Percentiles rank a stretch among this genome's conserved stretches.
These are phyloP conservation scores for Tolypeutes matacus DNA, from an alignment of 2,797 vertebrate genomes.

Conservation along the genomic window DNA sequence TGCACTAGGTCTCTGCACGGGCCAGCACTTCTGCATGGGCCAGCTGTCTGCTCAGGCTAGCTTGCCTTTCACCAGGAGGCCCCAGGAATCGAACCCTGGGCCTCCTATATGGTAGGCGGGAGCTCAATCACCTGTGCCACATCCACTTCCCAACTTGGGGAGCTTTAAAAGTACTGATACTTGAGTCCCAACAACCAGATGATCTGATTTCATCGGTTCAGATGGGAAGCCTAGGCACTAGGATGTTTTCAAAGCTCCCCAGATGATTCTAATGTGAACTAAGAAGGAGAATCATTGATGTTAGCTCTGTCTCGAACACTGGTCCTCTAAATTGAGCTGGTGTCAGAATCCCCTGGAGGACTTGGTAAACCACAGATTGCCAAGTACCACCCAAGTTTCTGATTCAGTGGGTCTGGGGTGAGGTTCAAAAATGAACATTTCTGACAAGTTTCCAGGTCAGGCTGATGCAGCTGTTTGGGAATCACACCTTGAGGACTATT, in stretches of 20 bases:
- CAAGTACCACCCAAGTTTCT: neutral
- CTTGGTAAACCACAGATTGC: neutral
- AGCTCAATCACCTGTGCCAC: no score
- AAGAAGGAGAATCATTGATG: neutral
- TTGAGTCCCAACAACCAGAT: neutral
- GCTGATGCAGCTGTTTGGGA: neutral
- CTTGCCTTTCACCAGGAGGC: no score
- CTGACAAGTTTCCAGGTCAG: neutral
- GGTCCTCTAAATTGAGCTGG: neutral
- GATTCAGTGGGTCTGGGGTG: neutral
- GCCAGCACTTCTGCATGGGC: no score
- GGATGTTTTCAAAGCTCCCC: neutral
- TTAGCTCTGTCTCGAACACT: neutral
- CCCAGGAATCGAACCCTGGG: no score
- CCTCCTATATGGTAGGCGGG: no score
- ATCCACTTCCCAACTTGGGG: neutral
- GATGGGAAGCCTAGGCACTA: neutral
- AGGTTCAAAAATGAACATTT: neutral
- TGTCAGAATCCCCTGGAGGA: neutral
- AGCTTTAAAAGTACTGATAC: neutral
- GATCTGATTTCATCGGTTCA: neutral
- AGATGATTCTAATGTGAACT: neutral
- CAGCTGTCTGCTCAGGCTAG: no score
- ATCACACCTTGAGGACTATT: neutral
- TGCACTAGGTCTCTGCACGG: no score